A percentile compares a stretch with the other conserved stretches of the same genome.
phyloP scores from a whole-genome alignment of 2,888 invertebrate species.

The Hymenopus coronatus region DNA sequence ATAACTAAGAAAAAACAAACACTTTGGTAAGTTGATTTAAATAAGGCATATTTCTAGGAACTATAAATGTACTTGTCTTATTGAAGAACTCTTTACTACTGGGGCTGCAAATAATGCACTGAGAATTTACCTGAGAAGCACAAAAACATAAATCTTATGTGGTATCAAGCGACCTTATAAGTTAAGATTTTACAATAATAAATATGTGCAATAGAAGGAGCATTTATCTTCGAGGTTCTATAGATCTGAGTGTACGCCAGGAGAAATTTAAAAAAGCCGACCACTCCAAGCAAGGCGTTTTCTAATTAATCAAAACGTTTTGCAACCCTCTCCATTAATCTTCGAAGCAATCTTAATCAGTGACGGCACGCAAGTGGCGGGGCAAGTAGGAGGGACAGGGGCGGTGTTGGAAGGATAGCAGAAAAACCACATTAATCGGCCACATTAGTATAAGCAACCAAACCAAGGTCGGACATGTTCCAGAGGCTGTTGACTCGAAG shows the following conservation, averaged over 20 bases:
- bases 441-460: background rate
- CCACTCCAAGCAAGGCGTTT: background rate
- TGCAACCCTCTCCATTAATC: background rate
- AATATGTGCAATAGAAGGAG: too few species aligned
- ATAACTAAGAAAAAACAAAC: too few species aligned
- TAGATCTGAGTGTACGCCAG: background rate
- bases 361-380: background rate
- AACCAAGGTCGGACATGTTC: slow-evolving; percentile 11
- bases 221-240: background rate
- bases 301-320: background rate
- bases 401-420: background rate
- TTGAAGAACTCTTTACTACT: too few species aligned
- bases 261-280: background rate
- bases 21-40: too few species aligned
- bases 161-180: too few species aligned
- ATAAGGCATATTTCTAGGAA: too few species aligned
- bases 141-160: too few species aligned
- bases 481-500: slow-evolving; percentile 11
- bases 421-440: background rate
- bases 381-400: background rate
- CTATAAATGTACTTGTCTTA: too few species aligned
- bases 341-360: background rate
- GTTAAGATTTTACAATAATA: too few species aligned
- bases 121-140: too few species aligned
- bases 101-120: too few species aligned